Evolutionary conservation across 2,113 vertebrate species (phyloP).

Genomic region (Desmodus rotundus): DNA sequence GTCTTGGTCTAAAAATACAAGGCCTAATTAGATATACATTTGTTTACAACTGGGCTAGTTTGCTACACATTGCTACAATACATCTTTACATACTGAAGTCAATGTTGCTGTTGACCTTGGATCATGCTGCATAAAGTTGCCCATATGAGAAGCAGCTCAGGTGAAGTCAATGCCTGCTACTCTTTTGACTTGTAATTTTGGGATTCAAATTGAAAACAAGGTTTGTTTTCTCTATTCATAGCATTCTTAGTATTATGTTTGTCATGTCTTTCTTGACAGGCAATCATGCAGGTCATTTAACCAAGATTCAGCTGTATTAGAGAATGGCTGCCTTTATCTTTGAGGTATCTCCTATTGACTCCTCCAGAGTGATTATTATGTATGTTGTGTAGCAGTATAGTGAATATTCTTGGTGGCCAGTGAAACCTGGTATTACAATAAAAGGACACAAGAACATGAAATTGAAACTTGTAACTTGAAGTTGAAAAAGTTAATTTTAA

Average conservation of each 20-base stretch:
- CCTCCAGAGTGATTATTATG: background rate
- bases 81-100: background rate
- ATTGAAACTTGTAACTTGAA: background rate
- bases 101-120: background rate
- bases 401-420: background rate
- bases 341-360: background rate
- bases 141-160: background rate
- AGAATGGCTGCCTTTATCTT: background rate
- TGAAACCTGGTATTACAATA: background rate
- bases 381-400: background rate
- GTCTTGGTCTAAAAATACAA: slow-evolving; percentile 28
- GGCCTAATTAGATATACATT: background rate
- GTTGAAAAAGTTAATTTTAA: background rate
- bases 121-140: background rate
- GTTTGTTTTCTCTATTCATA: background rate
- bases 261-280: background rate
- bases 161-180: background rate
- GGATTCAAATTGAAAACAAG: background rate
- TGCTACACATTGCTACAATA: background rate
- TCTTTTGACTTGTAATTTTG: background rate
- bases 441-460: background rate
- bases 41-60: background rate
- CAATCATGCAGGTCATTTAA: background rate
- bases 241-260: background rate
- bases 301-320: background rate